Conservation (phyloP, 2,888 invertebrate genomes). For the Conus canariensis region DNA sequence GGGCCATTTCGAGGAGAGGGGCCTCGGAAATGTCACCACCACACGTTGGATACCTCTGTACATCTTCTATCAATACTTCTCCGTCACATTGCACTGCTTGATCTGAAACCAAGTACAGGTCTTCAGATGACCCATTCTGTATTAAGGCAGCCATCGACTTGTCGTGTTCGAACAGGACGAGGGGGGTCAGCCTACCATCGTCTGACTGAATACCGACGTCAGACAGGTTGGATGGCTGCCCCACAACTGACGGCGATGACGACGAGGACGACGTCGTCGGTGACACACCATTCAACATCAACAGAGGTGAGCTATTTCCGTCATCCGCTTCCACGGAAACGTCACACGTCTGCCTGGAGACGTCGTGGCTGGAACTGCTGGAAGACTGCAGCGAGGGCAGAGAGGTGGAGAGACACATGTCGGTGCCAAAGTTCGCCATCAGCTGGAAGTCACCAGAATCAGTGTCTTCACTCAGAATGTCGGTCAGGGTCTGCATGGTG, state of each 20-base stretch:
- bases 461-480: constrained; percentile 26
- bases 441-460: constrained; percentile 32
- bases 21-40: not conserved
- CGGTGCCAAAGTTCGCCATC: not conserved
- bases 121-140: constrained; percentile 41
- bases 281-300: constrained; percentile 22
- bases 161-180: constrained; percentile 51
- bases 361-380: too few relatives aligned
- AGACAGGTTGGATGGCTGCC: not conserved
- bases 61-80: not conserved
- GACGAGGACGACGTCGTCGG: constrained; percentile 16
- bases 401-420: not conserved
- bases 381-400: not conserved
- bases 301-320: constrained; percentile 51
- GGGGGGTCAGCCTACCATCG: constrained; percentile 56
- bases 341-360: not conserved
- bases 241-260: constrained; percentile 7
- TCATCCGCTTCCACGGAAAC: constrained; percentile 52
- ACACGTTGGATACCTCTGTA: not conserved
- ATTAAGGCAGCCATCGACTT: constrained; percentile 49
- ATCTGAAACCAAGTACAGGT: constrained; percentile 58
- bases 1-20: constrained; percentile 17
- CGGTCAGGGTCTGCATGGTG: not conserved
- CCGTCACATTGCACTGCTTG: constrained; percentile 57
- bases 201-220: constrained; percentile 52